Base-by-base conservation (phyloP, 2,888 invertebrate genomes). In the Chrysomela aeneicollis region DNA sequence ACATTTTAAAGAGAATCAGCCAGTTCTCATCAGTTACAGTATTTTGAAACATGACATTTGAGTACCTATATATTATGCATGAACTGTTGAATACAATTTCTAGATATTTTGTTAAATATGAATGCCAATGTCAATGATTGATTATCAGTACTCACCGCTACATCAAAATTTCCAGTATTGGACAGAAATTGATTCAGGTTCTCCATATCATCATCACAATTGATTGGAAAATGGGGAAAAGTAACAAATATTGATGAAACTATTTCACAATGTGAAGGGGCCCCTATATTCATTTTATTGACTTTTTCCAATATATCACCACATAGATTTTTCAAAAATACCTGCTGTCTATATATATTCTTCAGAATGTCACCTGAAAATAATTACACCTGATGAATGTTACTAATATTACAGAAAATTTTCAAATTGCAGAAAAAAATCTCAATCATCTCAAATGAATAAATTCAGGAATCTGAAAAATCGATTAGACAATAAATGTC, bases 291-390 rank as follows among this genome's bases (percentile, higher is more conserved):
- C 51, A 51, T 22, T 22, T 21, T 21, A 18, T 51, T 21, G 1
- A 51, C 22, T 51, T 22, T 21, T 51, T 51, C 51, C 26, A 51
- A 22, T 4, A 51, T 47, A 51, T 51, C 22, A 21, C 51, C 51
- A 51, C 51, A 52, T 52, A 52, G 26, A 52, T 52, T 30, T 52
- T 52, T 52, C 30, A 52, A 32, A 10, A 30, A 8, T 32, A 52
- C 30, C 32, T 52, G 52, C 26, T 30, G 52, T 30, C 52, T 52
- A 32, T 15, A 52, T 52, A 52, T 52, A 15, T 52, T 52, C 15
- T 32, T 52, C 1, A 52, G 32, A 26, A 15, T 52, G 15, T 52
- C 52, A 52, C 52, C 52, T 52, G 30, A 15, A 52, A 52, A 52
- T 52, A 15, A 35, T 35, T 35, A 35, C 9, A 35, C 35, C 35